Conservation (phyloP, 2,888 invertebrate species). For the Drepanosiphum platanoidis region DNA sequence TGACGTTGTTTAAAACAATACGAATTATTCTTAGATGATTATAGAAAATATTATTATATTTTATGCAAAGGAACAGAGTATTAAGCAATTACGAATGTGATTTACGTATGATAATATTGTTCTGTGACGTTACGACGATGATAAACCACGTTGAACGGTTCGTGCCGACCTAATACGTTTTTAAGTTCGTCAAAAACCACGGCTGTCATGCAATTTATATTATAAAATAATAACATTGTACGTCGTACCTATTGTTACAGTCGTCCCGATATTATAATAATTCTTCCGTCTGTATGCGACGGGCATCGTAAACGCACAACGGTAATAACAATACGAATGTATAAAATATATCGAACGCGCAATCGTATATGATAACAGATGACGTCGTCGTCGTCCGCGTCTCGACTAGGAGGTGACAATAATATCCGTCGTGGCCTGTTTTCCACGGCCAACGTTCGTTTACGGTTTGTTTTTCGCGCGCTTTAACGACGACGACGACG, state of each 20-base stretch:
- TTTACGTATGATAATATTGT: not conserved
- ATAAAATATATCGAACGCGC: not conserved
- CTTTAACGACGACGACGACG: not conserved
- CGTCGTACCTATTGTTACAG: not conserved
- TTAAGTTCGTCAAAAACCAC: not conserved
- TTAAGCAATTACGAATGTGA: not conserved
- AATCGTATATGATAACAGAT: not conserved
- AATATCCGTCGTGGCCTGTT: not conserved
- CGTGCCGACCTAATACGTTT: not conserved
- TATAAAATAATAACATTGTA: not conserved
- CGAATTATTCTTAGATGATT: not conserved
- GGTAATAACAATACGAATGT: not conserved
- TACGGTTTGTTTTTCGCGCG: not conserved
- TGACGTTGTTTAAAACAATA: not conserved
- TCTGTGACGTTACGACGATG: not conserved
- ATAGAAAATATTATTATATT: not conserved
- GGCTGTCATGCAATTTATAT: not conserved
- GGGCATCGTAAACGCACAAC: not conserved
- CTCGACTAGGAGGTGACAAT: not conserved
- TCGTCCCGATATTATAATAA: not conserved
- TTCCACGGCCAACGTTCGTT: not conserved
- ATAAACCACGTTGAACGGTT: not conserved
- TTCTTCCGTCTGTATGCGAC: too few relatives aligned
- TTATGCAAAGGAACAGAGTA: not conserved
- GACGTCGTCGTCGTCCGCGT: not conserved